Evolutionary conservation across 2,888 invertebrate genomes (phyloP).

Genomic region (Thymelicus sylvestris): DNA sequence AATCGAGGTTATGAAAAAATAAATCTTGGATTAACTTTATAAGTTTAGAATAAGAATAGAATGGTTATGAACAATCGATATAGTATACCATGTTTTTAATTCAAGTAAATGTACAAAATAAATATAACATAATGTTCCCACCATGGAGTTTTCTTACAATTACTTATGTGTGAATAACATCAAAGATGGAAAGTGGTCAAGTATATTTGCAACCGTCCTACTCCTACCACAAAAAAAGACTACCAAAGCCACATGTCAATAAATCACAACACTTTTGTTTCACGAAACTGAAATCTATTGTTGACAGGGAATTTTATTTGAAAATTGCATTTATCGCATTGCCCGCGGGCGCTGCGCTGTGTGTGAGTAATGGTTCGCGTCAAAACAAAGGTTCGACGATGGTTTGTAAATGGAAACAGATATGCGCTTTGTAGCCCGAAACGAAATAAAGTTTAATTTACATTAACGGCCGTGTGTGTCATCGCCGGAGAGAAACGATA

Average conservation of each 20-base stretch:
- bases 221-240: too few relatives aligned
- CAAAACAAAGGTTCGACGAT: constrained; percentile 25
- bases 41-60: too few relatives aligned
- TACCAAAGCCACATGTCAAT: background rate
- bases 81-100: too few relatives aligned
- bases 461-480: background rate
- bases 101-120: too few relatives aligned
- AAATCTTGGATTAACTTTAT: too few relatives aligned
- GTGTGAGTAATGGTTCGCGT: constrained; percentile 22
- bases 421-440: constrained; percentile 25
- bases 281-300: constrained; percentile 20
- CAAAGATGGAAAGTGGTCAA: too few relatives aligned
- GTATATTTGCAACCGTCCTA: too few relatives aligned
- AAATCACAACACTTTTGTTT: constrained; percentile 17
- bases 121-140: too few relatives aligned
- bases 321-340: constrained; percentile 21
- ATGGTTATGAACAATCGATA: too few relatives aligned
- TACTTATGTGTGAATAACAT: too few relatives aligned
- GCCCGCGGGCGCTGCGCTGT: constrained; percentile 4
- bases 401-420: constrained; percentile 29
- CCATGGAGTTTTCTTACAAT: too few relatives aligned
- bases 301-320: constrained; percentile 30
- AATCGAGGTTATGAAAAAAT: too few relatives aligned
- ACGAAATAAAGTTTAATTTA: constrained; percentile 27
- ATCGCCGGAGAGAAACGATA: background rate